Base-by-base conservation (phyloP, 2,888 invertebrate species). In the Leucophenga montana region DNA sequence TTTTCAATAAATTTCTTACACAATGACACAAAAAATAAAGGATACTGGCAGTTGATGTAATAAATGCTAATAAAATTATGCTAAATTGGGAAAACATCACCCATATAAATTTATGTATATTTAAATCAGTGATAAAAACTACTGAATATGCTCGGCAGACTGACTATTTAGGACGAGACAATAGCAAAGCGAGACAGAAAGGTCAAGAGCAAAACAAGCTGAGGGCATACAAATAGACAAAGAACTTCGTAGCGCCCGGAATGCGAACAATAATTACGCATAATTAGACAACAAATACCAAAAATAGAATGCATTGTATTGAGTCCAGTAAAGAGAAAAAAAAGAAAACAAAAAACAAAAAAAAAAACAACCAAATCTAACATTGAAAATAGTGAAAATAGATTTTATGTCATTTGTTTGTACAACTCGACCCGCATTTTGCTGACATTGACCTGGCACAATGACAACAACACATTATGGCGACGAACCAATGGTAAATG, bases 221-320 rank as follows among this genome's bases (percentile, higher is more conserved):
- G n/a, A 64, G 46, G 62, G 62, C 46, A 46, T 18, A 18, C 13
- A 54, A 18, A 3, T 27, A 61, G 18, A 61, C 22, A 27, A n/a
- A 57, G 57, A 57, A n/a, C 16, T 1, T 44, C 6, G 39, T 13
- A 46, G 62, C 3, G n/a, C 62, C n/a, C 1, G 1, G 50, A 16
- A 48, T 16, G 27, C 61, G 44, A 64, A 64, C 31, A 71, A 77
- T 76, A 80, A 76, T 83, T 80, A 77, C 78, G 80, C 78, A 80
- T 76, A 79, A 81, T 84, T 76, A 73, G 72, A 68, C 71, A 75
- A 80, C 76, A 77, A 74, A 77, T 62, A 56, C 16, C 16, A 20
- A 39, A 61, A 61, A 61, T 56, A 39, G 39, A 11, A 39, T 11
- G 39, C 39, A 39, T 39, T 39, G 39, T 39, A 39, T 39, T 39